Percentiles rank a stretch among this genome's conserved stretches.
Evolutionary conservation across 2,797 vertebrate species (phyloP).

Genomic region (Sorex maritimensis): DNA sequence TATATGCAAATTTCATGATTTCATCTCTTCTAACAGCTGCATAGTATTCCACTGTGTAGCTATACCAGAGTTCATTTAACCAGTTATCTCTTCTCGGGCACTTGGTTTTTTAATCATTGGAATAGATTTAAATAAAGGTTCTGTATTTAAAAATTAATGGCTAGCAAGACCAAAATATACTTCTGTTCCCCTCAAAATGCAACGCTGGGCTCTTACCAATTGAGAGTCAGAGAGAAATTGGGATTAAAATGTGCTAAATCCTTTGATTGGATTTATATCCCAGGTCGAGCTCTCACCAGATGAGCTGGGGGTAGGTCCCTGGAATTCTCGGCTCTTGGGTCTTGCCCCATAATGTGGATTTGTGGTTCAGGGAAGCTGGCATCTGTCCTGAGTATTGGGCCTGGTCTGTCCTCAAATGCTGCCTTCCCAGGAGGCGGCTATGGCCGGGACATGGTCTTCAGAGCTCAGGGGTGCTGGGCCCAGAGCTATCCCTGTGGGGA

Average conservation of each 20-base stretch:
- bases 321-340: background rate
- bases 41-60: no score
- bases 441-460: no score
- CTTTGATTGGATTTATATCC: background rate
- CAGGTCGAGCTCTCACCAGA: rapidly evolving
- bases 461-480: no score
- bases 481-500: background rate
- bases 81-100: no score
- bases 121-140: background rate
- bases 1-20: no score
- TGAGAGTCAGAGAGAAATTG: background rate
- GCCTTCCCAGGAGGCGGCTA: background rate
- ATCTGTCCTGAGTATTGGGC: background rate
- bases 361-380: no score
- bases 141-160: background rate
- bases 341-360: rapidly evolving
- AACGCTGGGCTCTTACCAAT: background rate
- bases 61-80: no score
- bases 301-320: background rate
- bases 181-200: background rate
- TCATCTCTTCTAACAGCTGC: no score
- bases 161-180: background rate
- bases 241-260: background rate
- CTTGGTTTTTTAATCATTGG: no score
- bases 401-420: background rate